Evolutionary conservation across 2,888 invertebrate species (phyloP), one percentile per base, ranked within the genome.

Genomic region (Argyra leucocephala): DNA sequence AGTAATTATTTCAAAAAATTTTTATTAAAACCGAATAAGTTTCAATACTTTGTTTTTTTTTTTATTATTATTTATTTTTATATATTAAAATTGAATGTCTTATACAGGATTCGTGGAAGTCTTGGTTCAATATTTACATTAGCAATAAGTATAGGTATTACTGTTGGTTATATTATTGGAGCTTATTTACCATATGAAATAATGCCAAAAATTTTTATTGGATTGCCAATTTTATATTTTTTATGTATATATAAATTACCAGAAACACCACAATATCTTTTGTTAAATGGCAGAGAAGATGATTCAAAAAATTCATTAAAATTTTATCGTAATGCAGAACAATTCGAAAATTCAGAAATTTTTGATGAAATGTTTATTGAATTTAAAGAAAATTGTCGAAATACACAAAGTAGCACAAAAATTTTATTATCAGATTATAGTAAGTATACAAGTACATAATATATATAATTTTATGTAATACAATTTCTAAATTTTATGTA

Each of bases 241-340:
- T 24, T 66, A 1, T 57, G 48, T 1, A 58, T 69, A 9, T 12
- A 68, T 15, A 63, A 66, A 9, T 64, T 68, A 10, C 69, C 68
- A 7, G 70, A 70, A 65, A 69, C 69, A 22, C 70, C 70, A 31
- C 68, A 69, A 36, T 69, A 64, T 61, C 57, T 70, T 3, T 57
- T 69, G 24, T 37, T 63, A 12, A 62, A 63, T 3, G 64, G 64
- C 12, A 64, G 66, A 12, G 61, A 64, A 21, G 63, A 64, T 6
- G 65, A 64, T 22, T 69, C 69, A 0, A 63, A 66, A 60, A 61
- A 65, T 37, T 69, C 70, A 1, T 48, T 70, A 4, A 65, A 60
- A 24, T 70, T 69, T 60, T 70, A 69, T 63, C 60, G 65, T 22
- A 68, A 66, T 61, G 15, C 64, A 1, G 60, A 64, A 15, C 15